phyloP scores from a whole-genome alignment of 2,113 vertebrate species.

The Saguinus imperator region DNA sequence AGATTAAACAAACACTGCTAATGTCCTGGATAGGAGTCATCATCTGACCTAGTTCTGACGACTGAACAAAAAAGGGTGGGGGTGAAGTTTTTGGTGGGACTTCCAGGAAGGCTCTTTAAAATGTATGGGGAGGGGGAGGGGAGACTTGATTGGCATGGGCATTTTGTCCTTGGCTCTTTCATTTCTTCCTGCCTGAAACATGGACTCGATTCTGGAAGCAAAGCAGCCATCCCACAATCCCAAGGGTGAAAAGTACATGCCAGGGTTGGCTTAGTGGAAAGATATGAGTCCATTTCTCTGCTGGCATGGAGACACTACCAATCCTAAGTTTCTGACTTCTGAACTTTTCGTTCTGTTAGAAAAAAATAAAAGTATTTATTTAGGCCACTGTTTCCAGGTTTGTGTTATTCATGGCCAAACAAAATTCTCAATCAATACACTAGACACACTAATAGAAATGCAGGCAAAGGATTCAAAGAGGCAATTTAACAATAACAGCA shows the following conservation, averaged over 20 bases:
- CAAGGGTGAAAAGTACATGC: not conserved
- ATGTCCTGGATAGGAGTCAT: not conserved
- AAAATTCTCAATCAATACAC: not conserved
- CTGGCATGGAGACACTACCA: not conserved
- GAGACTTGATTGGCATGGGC: not conserved
- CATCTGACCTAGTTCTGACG: not conserved
- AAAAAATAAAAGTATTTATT: not conserved
- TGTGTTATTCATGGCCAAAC: not conserved
- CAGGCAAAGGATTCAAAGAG: not conserved
- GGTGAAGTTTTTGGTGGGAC: not conserved
- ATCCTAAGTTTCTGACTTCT: not conserved
- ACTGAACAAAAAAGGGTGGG: not conserved
- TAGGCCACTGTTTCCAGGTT: not conserved
- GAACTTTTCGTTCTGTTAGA: not conserved
- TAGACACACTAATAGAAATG: not conserved
- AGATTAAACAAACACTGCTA: not conserved
- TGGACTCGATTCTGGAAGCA: not conserved
- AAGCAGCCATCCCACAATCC: not conserved
- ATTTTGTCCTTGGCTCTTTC: not conserved
- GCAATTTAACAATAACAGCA: not conserved
- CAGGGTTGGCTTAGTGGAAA: not conserved
- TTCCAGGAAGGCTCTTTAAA: not conserved
- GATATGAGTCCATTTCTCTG: not conserved
- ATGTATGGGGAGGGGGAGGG: rapidly evolving
- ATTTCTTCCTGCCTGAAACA: not conserved